A percentile compares a stretch with the other conserved stretches of the same genome.
phyloP scores from a whole-genome alignment of 2,888 invertebrate species.

The Reticulitermes lucifugus region DNA sequence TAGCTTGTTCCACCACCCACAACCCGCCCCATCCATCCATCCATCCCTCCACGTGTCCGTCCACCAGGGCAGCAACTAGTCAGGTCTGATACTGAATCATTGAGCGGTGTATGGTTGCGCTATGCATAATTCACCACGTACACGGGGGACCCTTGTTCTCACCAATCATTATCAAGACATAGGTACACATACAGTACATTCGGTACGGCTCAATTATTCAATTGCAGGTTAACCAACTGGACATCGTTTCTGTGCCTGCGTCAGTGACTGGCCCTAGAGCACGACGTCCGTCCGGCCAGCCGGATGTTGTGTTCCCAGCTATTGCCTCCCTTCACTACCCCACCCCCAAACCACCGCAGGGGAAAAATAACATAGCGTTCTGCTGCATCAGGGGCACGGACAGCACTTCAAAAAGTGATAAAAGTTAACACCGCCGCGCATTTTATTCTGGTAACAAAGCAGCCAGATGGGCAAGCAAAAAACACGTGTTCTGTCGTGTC shows the following conservation, averaged over 20 bases:
- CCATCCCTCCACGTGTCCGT: not conserved
- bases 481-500: constrained; percentile 25
- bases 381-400: constrained; percentile 11
- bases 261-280: constrained; percentile 28
- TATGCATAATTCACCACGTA: constrained; percentile 40
- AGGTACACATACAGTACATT: constrained; percentile 50
- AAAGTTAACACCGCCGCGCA: constrained; percentile 30
- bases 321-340: not conserved
- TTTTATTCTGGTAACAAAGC: constrained; percentile 28
- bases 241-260: constrained; percentile 36
- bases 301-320: constrained; percentile 38
- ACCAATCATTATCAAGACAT: constrained; percentile 51
- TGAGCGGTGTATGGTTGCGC: constrained; percentile 44
- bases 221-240: constrained; percentile 45
- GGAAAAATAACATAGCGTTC: constrained; percentile 18
- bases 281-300: not conserved
- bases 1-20: not conserved
- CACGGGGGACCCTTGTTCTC: constrained; percentile 50
- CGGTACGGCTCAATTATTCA: constrained; percentile 46
- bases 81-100: constrained; percentile 42
- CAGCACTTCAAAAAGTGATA: constrained; percentile 39
- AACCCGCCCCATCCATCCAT: not conserved
- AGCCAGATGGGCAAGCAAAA: not conserved
- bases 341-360: not conserved
- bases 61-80: constrained; percentile 20